Evolutionary conservation across 2,113 vertebrate species (phyloP).

Genomic region (Rynchops niger): DNA sequence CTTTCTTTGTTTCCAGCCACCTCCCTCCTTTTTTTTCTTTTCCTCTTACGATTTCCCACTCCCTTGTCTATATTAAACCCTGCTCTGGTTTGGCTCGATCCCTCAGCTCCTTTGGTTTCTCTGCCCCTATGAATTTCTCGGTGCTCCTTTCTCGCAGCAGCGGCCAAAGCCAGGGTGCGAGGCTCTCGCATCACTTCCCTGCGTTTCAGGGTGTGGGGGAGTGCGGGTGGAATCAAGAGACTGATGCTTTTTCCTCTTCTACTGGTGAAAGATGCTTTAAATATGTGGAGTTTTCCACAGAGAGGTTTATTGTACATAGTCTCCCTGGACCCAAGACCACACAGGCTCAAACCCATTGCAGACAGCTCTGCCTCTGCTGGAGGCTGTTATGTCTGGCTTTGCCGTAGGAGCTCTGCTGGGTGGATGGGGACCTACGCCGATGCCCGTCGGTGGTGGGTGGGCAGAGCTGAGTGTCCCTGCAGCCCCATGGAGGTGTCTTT

Average conservation of each 20-base stretch:
- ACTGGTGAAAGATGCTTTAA: conserved; percentile 43
- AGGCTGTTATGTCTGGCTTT: conserved; percentile 34
- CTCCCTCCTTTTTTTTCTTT: conserved; percentile 40
- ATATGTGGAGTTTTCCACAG: conserved; percentile 49
- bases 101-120: background rate
- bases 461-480: background rate
- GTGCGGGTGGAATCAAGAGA: background rate
- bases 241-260: conserved; percentile 1
- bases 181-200: background rate
- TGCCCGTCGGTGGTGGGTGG: background rate
- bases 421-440: background rate
- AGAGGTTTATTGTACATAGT: conserved; percentile 45
- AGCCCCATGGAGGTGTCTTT: background rate
- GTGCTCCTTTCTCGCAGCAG: accelerated
- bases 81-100: background rate
- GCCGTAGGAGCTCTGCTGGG: background rate
- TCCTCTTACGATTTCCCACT: conserved; percentile 53
- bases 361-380: conserved; percentile 33
- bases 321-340: conserved; percentile 28
- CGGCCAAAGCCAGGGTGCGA: accelerated
- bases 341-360: conserved; percentile 37
- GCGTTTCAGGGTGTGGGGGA: background rate
- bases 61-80: conserved; percentile 40
- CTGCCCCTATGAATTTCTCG: background rate
- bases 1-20: conserved; percentile 73